These are phyloP conservation scores for Eurois occulta DNA, from an alignment of 2,888 invertebrate species.

Conservation along the genomic window DNA sequence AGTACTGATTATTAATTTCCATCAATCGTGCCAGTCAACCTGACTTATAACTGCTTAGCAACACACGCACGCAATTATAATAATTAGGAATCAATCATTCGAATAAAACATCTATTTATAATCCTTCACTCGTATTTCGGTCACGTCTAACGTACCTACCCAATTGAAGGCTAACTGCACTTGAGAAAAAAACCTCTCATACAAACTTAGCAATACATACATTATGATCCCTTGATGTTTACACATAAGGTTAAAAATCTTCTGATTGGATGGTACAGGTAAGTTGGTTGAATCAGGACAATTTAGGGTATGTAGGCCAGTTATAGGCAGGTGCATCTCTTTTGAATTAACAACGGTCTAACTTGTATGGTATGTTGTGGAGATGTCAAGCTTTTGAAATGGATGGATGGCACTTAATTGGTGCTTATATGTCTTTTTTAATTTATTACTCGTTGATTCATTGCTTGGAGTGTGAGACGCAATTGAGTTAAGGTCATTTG, in stretches of 20 bases:
- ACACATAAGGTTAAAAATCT: slow-evolving; percentile 56
- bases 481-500: slow-evolving; percentile 51
- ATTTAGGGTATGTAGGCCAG: slow-evolving; percentile 69
- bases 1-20: too few species aligned
- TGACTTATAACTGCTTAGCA: slow-evolving; percentile 43
- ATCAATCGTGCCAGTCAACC: slow-evolving; percentile 33
- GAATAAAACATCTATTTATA: slow-evolving; percentile 41
- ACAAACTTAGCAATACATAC: slow-evolving; percentile 32
- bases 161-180: slow-evolving; percentile 61
- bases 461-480: slow-evolving; percentile 31
- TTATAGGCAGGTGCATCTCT: slow-evolving; percentile 68
- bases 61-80: slow-evolving; percentile 47
- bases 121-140: slow-evolving; percentile 62
- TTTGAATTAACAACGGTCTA: slow-evolving; percentile 48
- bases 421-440: slow-evolving; percentile 34
- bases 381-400: slow-evolving; percentile 36
- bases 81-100: slow-evolving; percentile 64
- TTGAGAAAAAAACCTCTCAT: slow-evolving; percentile 48
- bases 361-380: slow-evolving; percentile 48
- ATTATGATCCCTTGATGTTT: slow-evolving; percentile 31
- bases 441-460: slow-evolving; percentile 41
- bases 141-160: slow-evolving; percentile 44
- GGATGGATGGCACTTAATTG: slow-evolving; percentile 57
- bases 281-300: slow-evolving; percentile 31
- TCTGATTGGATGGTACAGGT: slow-evolving; percentile 44